A percentile compares a stretch with the other conserved stretches of the same genome.
Evolutionary conservation across 2,888 invertebrate species (phyloP).

Genomic region (Ptycholaimellus sp.): DNA sequence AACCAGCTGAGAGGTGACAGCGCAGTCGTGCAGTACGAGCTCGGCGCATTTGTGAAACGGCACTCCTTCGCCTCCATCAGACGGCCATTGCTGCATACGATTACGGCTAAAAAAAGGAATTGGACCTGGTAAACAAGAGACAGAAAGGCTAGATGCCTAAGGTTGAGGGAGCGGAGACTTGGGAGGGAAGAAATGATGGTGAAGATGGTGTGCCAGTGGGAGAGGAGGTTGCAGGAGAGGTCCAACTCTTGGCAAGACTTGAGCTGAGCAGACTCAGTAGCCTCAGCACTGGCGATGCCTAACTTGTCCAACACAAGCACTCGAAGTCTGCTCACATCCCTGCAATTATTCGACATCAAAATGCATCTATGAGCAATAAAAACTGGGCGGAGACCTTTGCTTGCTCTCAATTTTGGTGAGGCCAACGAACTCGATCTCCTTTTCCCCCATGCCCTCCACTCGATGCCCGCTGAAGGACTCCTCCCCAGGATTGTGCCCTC

Average conservation of each 20-base stretch:
- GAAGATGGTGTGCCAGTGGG: background rate
- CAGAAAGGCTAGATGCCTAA: no score
- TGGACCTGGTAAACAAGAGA: no score
- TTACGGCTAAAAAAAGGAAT: no score
- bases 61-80: no score
- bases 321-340: background rate
- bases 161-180: background rate
- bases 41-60: no score
- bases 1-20: no score
- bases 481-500: no score
- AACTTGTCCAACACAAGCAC: background rate
- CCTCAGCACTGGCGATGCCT: background rate
- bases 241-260: background rate
- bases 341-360: no score
- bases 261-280: background rate
- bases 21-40: no score
- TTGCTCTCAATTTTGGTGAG: background rate
- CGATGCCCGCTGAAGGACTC: no score
- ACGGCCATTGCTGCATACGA: no score
- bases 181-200: background rate
- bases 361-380: no score
- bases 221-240: background rate
- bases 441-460: background rate
- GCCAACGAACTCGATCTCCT: slow-evolving; percentile 1
- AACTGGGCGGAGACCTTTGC: background rate